A percentile compares a stretch with the other conserved stretches of the same genome.
phyloP scores from a whole-genome alignment of 2,113 vertebrate species.

The Erythrolamprus reginae region DNA sequence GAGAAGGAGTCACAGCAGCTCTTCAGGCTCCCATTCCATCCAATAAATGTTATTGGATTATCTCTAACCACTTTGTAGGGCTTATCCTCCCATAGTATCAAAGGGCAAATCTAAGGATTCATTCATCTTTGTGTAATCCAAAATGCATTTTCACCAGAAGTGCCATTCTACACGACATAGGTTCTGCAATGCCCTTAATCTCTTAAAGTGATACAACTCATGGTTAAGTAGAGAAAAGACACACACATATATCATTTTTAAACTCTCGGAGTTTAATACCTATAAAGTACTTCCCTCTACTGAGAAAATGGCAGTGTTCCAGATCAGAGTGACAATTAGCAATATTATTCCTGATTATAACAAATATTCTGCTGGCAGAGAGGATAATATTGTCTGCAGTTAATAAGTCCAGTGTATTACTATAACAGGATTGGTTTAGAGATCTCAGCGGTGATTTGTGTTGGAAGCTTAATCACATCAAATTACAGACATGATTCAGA shows the following conservation, averaged over 20 bases:
- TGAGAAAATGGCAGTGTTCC: slow-evolving; percentile 26
- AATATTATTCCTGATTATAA: slow-evolving; percentile 39
- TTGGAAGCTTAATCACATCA: slow-evolving; percentile 43
- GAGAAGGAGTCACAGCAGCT: not conserved
- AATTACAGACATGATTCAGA: slow-evolving; percentile 54
- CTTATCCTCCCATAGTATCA: not conserved
- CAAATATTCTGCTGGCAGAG: slow-evolving; percentile 16
- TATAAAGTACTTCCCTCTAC: not conserved
- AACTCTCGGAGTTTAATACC: not conserved
- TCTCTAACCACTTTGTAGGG: not conserved
- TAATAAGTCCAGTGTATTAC: slow-evolving; percentile 36
- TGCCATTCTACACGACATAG: not conserved
- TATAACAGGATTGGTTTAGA: slow-evolving; percentile 40
- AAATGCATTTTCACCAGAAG: not conserved
- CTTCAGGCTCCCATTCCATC: not conserved
- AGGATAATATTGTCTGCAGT: slow-evolving; percentile 31
- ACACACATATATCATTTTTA: not conserved
- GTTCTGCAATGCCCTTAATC: not conserved
- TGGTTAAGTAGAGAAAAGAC: not conserved
- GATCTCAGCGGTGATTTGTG: slow-evolving; percentile 48
- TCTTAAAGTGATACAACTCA: not conserved
- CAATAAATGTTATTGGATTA: not conserved
- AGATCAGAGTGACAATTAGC: slow-evolving; percentile 16
- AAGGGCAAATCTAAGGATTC: not conserved
- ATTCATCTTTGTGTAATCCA: not conserved